A percentile compares a stretch with the other conserved stretches of the same genome.
Conservation (phyloP, 2,888 invertebrate genomes). For the Archips xylosteana region DNA sequence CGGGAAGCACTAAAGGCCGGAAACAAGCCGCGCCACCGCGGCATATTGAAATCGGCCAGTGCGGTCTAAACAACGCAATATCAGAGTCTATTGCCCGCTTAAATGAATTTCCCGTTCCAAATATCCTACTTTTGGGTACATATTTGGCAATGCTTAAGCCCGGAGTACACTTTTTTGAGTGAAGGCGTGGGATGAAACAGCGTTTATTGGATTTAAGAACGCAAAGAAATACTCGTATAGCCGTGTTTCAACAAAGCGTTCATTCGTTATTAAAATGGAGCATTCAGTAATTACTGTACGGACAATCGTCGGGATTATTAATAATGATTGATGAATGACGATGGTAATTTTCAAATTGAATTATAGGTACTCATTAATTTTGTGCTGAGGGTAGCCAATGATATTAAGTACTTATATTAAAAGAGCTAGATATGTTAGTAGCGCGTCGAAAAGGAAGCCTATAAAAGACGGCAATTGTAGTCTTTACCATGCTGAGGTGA, state of each 20-base stretch:
- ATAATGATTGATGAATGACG: neutral
- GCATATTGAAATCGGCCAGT: conserved; percentile 52
- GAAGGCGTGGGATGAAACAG: conserved; percentile 17
- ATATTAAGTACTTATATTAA: too few species aligned
- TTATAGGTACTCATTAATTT: too few species aligned
- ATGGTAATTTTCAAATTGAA: neutral
- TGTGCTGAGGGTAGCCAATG: too few species aligned
- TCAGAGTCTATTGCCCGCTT: conserved; percentile 40
- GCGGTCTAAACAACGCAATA: conserved; percentile 50
- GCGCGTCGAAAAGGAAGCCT: too few species aligned
- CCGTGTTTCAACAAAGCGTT: conserved; percentile 4
- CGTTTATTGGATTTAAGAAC: conserved; percentile 36
- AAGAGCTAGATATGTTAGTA: too few species aligned
- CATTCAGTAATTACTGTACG: conserved; percentile 9
- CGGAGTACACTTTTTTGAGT: conserved; percentile 29
- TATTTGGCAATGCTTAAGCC: conserved; percentile 38
- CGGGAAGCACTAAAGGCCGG: neutral
- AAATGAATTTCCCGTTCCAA: conserved; percentile 37
- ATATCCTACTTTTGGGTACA: conserved; percentile 37
- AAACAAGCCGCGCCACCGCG: conserved; percentile 20
- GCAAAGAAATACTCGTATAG: conserved; percentile 4
- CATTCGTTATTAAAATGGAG: conserved; percentile 10
- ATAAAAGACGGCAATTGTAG: too few species aligned
- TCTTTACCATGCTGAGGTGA: too few species aligned
- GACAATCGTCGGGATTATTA: neutral